Percentiles rank a stretch among this genome's conserved stretches.
Conservation (phyloP, 2,797 vertebrate genomes). For the Liasis olivaceus region DNA sequence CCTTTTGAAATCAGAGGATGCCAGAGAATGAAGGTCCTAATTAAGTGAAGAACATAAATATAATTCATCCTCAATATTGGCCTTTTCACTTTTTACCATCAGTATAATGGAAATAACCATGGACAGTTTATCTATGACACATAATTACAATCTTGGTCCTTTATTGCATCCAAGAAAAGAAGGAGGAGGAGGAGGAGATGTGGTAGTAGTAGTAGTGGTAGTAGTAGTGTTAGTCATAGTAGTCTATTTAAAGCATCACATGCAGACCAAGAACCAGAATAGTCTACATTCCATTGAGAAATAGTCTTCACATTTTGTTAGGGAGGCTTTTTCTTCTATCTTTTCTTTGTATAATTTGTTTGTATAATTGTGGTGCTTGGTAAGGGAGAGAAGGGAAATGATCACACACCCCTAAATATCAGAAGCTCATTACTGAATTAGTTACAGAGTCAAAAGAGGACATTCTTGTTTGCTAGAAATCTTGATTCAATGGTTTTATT, state of each 20-base stretch:
- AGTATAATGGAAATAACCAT: conserved; percentile 14
- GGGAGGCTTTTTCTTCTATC: conserved; percentile 17
- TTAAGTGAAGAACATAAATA: conserved; percentile 10
- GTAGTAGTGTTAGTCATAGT: not conserved
- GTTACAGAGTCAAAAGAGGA: not conserved
- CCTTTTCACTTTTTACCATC: not conserved
- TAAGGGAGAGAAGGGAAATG: not conserved
- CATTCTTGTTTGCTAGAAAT: not conserved
- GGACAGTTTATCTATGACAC: conserved; percentile 16
- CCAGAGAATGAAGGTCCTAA: conserved; percentile 16
- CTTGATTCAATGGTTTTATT: not conserved
- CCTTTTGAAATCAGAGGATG: not conserved
- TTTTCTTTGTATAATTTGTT: conserved; percentile 24
- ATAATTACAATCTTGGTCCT: conserved; percentile 23
- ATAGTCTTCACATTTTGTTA: conserved; percentile 33
- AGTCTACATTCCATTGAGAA: not conserved
- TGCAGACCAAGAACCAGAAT: not conserved
- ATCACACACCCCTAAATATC: not conserved
- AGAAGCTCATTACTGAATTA: not conserved
- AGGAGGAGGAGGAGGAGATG: too few relatives aligned
- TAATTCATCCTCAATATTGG: conserved; percentile 27
- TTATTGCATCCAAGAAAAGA: conserved; percentile 23
- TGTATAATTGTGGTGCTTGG: conserved; percentile 10
- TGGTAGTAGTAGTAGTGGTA: not conserved
- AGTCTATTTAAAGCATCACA: conserved; percentile 30